phyloP scores from a whole-genome alignment of 2,113 vertebrate genomes.

The Verasper variegatus region DNA sequence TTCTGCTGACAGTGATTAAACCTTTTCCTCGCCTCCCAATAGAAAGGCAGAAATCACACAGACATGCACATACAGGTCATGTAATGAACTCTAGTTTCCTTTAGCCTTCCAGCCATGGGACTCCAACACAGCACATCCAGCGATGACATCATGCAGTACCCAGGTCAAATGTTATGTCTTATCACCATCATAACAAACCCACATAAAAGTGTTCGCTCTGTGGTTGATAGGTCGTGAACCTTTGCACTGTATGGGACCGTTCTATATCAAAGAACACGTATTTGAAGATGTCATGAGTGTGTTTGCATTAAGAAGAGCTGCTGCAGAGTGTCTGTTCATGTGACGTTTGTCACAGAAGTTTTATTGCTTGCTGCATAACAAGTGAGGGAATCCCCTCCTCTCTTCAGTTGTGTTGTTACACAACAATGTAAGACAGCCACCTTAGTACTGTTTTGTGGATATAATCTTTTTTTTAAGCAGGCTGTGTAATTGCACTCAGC shows the following conservation, averaged over 20 bases:
- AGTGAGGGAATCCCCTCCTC: constrained; percentile 30
- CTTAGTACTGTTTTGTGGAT: constrained; percentile 9
- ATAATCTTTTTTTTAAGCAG: constrained; percentile 6
- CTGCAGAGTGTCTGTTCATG: background rate
- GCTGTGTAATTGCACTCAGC: constrained; percentile 42
- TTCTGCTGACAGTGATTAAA: constrained; percentile 52
- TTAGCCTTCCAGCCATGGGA: constrained; percentile 65
- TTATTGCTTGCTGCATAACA: constrained; percentile 7
- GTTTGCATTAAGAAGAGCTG: constrained; percentile 1
- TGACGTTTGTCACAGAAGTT: constrained; percentile 24
- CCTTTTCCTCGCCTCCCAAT: constrained; percentile 11
- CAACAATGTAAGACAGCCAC: background rate
- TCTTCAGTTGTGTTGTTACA: background rate
- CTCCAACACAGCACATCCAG: constrained; percentile 38
- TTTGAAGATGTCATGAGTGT: background rate
- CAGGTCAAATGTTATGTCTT: constrained; percentile 37
- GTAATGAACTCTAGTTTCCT: constrained; percentile 61
- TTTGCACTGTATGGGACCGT: background rate
- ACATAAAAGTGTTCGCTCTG: constrained; percentile 3
- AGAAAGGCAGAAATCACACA: constrained; percentile 31
- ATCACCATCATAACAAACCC: constrained; percentile 25
- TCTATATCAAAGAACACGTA: background rate
- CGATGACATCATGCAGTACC: constrained; percentile 56
- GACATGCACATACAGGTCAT: constrained; percentile 68
- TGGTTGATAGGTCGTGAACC: background rate